Base-by-base conservation (phyloP, 2,113 vertebrate species). In the Ardeotis arabs region DNA sequence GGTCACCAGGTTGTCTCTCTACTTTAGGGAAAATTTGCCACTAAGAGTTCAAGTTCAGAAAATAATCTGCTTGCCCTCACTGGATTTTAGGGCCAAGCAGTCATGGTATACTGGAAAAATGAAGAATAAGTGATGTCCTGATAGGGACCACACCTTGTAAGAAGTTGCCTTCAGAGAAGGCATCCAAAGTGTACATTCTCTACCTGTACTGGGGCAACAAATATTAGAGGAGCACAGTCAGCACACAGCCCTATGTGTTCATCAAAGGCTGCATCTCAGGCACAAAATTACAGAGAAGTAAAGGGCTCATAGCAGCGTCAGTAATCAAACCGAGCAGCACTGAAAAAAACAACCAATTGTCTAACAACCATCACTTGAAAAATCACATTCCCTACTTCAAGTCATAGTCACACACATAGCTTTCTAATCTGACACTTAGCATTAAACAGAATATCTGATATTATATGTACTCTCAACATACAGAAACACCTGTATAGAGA, bases 201-300 rank as follows among this genome's bases (percentile, higher is more conserved):
- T 14, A 31, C 3, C 0, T 24, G 4, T 21, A 8, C 31, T 27
- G 3, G 19, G 12, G 7, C 24, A 75, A 9, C 4, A 69, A 53
- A 72, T 4, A 10, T 17, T 10, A 25, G 14, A 12, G 20, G 4
- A 74, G 7, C 2, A 72, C 22, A 52, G 31, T 3, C 33, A 76
- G 5, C 49, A 55, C 2, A 4, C 1, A 37, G 25, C 4, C 17
- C 12, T 35, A 1, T 7, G 8, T 59, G 37, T 14, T 87, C 33
- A 55, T 41, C 69, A 66, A 37, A 69, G 47, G 24, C 52, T 53
- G n/a, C 17, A 64, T 7, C 31, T 79, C 45, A 44, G 22, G 47
- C 7, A 16, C 33, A 29, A 14, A 14, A 11, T 13, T 16, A 41
- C 28, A 79, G 44, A 69, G 60, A 39, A 41, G 27, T 20, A 37